Evolutionary conservation across 2,113 vertebrate genomes (phyloP), one percentile per base, ranked within the genome.

Genomic region (Pipra filicauda): DNA sequence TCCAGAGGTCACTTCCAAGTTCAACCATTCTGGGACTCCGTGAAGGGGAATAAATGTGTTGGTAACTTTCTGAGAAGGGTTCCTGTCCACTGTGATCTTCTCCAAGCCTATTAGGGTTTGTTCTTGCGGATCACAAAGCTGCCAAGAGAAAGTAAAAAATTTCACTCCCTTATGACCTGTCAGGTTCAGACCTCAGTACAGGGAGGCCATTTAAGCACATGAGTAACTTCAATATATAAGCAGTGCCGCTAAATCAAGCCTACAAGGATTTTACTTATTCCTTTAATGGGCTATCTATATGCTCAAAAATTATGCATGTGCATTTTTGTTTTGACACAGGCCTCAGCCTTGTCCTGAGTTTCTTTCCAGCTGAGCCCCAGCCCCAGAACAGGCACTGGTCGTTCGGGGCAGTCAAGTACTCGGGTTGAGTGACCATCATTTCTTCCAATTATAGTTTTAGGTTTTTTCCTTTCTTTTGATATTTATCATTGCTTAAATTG

Each of bases 371-470:
- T 15, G 72, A 72, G 7, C 43, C 30, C 9, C 20, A n/a, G 27
- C 10, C 22, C 19, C 66, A 57, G 12, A 15, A 51, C 28, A 28
- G 28, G 16, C 17, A 24, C 35, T 51, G 51, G 16, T 15, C 4
- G 0, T 11, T 33, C 0, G 0, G 15, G 1, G 4, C 17, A 24
- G 17, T 39, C 46, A 49, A 59, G 26, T 23, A 14, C 35, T 2
- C 19, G 43, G 5, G 21, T 5, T 3, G 3, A 77, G 3, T 12
- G 5, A 2, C 6, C 8, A 13, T 59, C 22, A 21, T 27, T 62
- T 85, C 44, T 85, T 54, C 27, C 41, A 31, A 2, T 41, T 44
- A 11, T 11, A 66, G 49, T 65, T 70, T 87, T 31, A 64, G 3
- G 3, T 37, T 70, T 5, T 59, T 95, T 66, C n/a, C 17, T 81